A percentile compares a stretch with the other conserved stretches of the same genome.
Conservation (phyloP, 2,797 vertebrate species). For the Periophthalmus magnuspinnatus region DNA sequence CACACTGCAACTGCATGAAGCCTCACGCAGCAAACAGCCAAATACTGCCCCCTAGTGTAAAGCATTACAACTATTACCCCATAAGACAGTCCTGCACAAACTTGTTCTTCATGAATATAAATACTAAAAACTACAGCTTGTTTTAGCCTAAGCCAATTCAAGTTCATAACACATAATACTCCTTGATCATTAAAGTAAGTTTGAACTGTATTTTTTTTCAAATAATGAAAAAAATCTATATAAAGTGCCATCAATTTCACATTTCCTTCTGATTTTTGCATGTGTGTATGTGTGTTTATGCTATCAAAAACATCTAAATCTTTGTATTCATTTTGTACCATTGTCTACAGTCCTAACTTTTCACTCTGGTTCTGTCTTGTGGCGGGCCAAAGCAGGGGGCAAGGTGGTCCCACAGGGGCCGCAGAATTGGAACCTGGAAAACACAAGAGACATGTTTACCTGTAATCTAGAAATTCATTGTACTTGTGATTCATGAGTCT, state of each 20-base stretch:
- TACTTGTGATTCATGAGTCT: neutral
- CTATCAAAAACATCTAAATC: neutral
- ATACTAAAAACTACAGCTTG: neutral
- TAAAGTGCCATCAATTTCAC: neutral
- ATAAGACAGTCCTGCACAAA: neutral
- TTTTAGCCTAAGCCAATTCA: neutral
- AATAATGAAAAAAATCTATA: neutral
- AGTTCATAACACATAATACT: neutral
- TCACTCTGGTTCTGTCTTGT: conserved; percentile 75
- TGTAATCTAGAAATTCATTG: neutral
- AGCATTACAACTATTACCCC: neutral
- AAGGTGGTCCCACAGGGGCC: conserved; percentile 89
- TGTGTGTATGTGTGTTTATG: too few species aligned
- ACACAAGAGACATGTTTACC: neutral
- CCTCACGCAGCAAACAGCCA: conserved; percentile 21
- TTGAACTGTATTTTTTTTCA: neutral
- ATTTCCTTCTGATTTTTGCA: neutral
- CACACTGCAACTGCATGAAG: neutral
- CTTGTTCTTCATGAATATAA: neutral
- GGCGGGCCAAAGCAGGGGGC: conserved; percentile 83
- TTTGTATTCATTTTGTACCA: neutral
- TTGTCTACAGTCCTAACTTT: neutral
- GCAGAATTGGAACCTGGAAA: conserved; percentile 89
- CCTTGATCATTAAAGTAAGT: neutral
- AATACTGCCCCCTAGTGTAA: conserved; percentile 67